These are phyloP conservation scores for Pseudomyrmex cubaensis DNA, from an alignment of 1,140 invertebrate genomes.

Conservation along the genomic window DNA sequence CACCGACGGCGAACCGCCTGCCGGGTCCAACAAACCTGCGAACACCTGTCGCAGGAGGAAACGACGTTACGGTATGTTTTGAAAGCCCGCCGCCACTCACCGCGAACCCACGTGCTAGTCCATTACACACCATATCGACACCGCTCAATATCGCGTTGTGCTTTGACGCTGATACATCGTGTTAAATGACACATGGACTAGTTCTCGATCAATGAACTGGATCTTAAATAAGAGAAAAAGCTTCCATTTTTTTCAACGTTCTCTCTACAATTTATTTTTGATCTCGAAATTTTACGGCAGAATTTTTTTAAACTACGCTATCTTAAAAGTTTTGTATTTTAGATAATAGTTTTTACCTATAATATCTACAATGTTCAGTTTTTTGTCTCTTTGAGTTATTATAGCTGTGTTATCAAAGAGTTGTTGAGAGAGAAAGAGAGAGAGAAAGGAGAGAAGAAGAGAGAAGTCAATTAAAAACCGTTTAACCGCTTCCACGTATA, in stretches of 20 bases:
- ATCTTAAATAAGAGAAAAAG: constrained; percentile 1
- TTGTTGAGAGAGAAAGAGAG: no score
- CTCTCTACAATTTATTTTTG: not conserved
- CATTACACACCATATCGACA: constrained; percentile 41
- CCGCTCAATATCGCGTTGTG: constrained; percentile 34
- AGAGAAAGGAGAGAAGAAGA: no score
- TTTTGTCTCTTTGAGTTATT: not conserved
- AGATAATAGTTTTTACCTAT: not conserved
- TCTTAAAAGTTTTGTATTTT: not conserved
- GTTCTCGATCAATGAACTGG: constrained; percentile 4
- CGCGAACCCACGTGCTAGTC: constrained; percentile 25
- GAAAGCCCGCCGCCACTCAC: constrained; percentile 6
- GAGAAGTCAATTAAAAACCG: not conserved
- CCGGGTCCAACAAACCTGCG: constrained; percentile 87
- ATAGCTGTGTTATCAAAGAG: not conserved
- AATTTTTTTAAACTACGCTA: not conserved
- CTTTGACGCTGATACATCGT: constrained; percentile 52
- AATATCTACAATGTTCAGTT: not conserved
- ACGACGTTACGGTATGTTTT: constrained; percentile 11
- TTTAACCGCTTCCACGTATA: not conserved
- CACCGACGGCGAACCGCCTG: constrained; percentile 82
- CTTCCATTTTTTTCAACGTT: not conserved
- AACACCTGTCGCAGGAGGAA: constrained; percentile 86
- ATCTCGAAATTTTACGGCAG: not conserved
- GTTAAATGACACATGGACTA: constrained; percentile 46